Conservation (phyloP, 2,797 vertebrate genomes). For the Anas acuta region DNA sequence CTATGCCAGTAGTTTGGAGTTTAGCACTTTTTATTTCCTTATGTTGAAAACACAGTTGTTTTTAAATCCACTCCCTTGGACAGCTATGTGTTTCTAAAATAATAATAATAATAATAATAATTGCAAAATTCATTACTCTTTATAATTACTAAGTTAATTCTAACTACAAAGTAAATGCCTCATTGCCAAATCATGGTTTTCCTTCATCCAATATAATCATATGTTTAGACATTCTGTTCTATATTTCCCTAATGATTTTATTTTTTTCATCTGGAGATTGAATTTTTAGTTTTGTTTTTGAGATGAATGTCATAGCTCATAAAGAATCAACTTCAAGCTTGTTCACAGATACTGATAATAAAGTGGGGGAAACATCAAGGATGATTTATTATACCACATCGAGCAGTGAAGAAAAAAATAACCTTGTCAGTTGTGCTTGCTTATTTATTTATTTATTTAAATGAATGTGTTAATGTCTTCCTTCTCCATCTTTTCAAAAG, state of each 20-base stretch:
- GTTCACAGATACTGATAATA: conserved; percentile 54
- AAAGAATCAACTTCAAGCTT: conserved; percentile 55
- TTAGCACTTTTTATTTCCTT: neutral
- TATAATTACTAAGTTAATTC: conserved; percentile 53
- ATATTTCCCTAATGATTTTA: conserved; percentile 63
- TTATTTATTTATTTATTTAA: conserved; percentile 59
- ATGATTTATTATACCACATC: conserved; percentile 59
- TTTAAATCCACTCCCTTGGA: neutral
- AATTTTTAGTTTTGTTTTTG: conserved; percentile 59
- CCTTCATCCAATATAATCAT: conserved; percentile 54
- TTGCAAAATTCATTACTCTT: conserved; percentile 3
- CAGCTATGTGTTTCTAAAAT: neutral
- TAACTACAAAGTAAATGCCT: conserved; percentile 64
- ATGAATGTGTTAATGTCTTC: conserved; percentile 55
- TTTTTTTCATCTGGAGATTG: conserved; percentile 55
- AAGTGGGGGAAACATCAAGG: conserved; percentile 51
- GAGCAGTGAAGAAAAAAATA: conserved; percentile 25
- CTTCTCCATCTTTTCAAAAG: conserved; percentile 50
- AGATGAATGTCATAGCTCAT: conserved; percentile 49
- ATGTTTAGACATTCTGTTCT: conserved; percentile 56
- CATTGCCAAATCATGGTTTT: conserved; percentile 37
- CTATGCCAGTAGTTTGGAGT: neutral
- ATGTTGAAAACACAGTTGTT: neutral
- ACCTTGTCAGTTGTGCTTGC: conserved; percentile 27
- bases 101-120: neutral